Percentiles rank a stretch among this genome's conserved stretches.
These are phyloP conservation scores for Dreissena rostriformis DNA, from an alignment of 1,140 invertebrate genomes.

Conservation along the genomic window DNA sequence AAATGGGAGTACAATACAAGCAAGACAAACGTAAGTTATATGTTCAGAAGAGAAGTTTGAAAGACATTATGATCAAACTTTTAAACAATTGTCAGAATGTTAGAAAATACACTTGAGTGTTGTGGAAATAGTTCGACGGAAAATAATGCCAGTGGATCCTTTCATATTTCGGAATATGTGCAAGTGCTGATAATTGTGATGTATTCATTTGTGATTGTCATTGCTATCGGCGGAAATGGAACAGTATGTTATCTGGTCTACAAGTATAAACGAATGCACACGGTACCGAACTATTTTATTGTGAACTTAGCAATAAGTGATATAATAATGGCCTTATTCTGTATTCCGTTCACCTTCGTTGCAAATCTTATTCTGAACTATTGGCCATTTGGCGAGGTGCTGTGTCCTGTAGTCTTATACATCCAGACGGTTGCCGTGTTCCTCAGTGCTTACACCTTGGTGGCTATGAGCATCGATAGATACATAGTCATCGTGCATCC, in stretches of 20 bases:
- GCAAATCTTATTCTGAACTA: constrained; percentile 91
- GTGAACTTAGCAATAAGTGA: constrained; percentile 97
- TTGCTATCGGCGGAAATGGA: constrained; percentile 89
- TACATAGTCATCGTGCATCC: constrained; percentile 97
- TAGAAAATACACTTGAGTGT: too few species aligned
- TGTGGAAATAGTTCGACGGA: neutral
- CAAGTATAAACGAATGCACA: constrained; percentile 91
- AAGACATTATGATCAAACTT: too few species aligned
- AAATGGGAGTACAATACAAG: too few species aligned
- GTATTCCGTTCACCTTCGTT: constrained; percentile 95
- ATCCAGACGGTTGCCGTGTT: constrained; percentile 97
- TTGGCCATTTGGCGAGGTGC: constrained; percentile 94
- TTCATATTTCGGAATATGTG: constrained; percentile 62
- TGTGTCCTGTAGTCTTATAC: constrained; percentile 93
- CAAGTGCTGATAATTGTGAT: constrained; percentile 70
- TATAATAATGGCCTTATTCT: constrained; percentile 95
- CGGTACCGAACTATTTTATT: constrained; percentile 97
- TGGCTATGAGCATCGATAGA: constrained; percentile 97
- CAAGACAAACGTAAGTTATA: too few species aligned
- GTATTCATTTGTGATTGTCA: constrained; percentile 69
- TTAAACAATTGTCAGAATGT: too few species aligned
- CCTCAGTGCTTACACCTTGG: constrained; percentile 94
- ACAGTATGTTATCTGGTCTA: constrained; percentile 94
- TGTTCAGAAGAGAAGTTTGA: too few species aligned
- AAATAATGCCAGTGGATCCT: neutral